Conservation (phyloP, 1,140 invertebrate genomes). For the Eumaeus atala region DNA sequence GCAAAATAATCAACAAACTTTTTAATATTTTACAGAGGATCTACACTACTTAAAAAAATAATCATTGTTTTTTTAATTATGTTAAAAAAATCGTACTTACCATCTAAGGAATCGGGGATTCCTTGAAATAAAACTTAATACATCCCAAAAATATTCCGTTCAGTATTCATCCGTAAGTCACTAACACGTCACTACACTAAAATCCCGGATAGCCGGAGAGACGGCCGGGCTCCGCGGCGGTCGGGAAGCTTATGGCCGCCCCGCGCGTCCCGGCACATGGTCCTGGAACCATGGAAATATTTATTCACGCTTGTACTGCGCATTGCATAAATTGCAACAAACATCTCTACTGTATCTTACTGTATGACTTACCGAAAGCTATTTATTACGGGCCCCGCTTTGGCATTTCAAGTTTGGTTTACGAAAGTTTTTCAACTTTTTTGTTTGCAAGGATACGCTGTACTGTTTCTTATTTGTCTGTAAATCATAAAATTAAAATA, state of each 20-base stretch:
- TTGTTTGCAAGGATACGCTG: no score
- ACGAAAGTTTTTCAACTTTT: no score
- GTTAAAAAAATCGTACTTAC: constrained; percentile 27
- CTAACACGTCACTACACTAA: constrained; percentile 30
- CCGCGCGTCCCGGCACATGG: constrained; percentile 27
- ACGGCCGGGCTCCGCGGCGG: constrained; percentile 30
- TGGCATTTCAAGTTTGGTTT: no score
- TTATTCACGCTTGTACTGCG: constrained; percentile 34
- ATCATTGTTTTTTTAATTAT: not conserved
- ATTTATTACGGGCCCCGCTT: no score
- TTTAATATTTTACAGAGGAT: not conserved
- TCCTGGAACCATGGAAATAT: constrained; percentile 42
- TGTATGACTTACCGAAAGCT: no score
- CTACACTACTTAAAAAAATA: no score
- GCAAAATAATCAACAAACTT: not conserved
- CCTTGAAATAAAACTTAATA: constrained; percentile 30
- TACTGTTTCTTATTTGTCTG: no score
- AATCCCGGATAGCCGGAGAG: constrained; percentile 22
- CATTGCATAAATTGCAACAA: constrained; percentile 24
- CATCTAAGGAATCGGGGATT: constrained; percentile 39
- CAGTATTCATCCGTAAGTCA: constrained; percentile 16
- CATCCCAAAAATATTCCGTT: constrained; percentile 27
- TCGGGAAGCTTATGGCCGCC: constrained; percentile 36
- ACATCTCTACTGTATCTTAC: not conserved
- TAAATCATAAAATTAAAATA: no score